Percentiles rank a stretch among this genome's conserved stretches.
Conservation (phyloP, 2,113 vertebrate species). For the Syrrhaptes paradoxus region DNA sequence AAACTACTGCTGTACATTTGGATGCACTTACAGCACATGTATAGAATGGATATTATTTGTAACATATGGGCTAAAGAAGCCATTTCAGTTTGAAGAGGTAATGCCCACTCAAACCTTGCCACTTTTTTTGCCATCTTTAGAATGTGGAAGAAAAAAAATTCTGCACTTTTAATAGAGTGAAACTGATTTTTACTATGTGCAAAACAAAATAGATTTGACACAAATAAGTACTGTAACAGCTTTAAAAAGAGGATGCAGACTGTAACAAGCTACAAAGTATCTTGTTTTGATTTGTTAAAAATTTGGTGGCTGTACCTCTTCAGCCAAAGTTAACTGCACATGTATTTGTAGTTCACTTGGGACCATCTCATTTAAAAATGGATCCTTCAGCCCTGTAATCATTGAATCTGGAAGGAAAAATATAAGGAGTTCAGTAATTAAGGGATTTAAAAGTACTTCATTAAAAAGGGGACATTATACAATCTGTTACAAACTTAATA, state of each 20-base stretch:
- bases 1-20: conserved; percentile 8
- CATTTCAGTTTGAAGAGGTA: not conserved
- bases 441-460: not conserved
- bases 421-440: not conserved
- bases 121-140: fast-evolving
- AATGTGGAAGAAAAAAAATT: not conserved
- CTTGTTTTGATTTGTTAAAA: not conserved
- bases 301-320: not conserved
- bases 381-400: not conserved
- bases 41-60: not conserved
- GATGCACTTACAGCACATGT: not conserved
- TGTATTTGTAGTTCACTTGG: not conserved
- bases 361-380: not conserved
- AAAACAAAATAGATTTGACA: not conserved
- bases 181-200: not conserved
- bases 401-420: not conserved
- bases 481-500: not conserved
- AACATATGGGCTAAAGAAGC: not conserved
- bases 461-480: not conserved
- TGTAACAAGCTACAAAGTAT: not conserved
- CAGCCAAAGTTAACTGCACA: not conserved
- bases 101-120: not conserved
- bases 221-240: not conserved
- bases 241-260: not conserved
- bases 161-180: not conserved